Percentiles rank a stretch among this genome's conserved stretches.
Conservation (phyloP, 2,113 vertebrate genomes). For the Tragelaphus scriptus region DNA sequence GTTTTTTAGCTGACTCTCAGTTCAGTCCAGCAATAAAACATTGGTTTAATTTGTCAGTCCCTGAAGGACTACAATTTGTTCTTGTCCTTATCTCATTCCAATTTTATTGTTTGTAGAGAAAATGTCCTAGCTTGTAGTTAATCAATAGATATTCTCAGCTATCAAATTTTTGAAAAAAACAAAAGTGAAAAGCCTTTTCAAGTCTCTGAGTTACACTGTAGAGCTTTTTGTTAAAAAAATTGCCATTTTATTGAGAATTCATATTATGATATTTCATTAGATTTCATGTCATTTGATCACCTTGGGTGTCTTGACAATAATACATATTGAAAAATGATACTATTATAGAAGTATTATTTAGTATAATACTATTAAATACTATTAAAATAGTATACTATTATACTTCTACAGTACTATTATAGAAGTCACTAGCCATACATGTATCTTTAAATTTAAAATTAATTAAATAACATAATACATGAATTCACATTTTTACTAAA, state of each 20-base stretch:
- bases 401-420: not conserved
- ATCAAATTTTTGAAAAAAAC: not conserved
- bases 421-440: not conserved
- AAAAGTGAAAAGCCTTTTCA: not conserved
- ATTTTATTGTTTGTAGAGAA: not conserved
- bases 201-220: not conserved
- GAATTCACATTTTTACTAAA: not conserved
- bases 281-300: not conserved
- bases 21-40: not conserved
- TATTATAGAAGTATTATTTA: not conserved
- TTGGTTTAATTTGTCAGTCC: not conserved
- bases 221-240: not conserved
- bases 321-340: not conserved
- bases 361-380: not conserved
- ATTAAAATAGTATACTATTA: not conserved
- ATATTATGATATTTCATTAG: not conserved
- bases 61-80: not conserved
- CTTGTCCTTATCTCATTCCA: not conserved
- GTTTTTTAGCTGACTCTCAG: not conserved
- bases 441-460: not conserved
- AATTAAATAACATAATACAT: not conserved
- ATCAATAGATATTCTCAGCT: not conserved
- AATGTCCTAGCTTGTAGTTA: not conserved
- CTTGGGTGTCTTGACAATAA: not conserved
- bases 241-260: not conserved